Evolutionary conservation across 2,797 vertebrate genomes (phyloP), one percentile per base, ranked within the genome.

Genomic region (Mormyrops attenuatus): DNA sequence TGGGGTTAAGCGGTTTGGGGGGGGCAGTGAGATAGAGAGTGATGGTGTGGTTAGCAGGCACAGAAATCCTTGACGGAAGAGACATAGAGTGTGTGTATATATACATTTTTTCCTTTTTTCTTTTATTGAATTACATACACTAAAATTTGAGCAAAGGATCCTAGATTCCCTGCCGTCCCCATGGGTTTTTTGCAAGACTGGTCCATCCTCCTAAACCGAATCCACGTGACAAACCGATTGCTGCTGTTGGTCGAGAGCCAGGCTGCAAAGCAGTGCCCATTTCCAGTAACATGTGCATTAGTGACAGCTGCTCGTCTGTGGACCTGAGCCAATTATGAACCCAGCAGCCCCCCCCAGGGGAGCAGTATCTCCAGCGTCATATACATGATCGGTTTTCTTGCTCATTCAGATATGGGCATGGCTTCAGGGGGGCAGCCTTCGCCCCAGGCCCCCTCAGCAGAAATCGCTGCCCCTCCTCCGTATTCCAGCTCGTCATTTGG

Each of bases 1-100:
- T 57, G 90, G 89, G 80, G 86, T 90, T 89, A 69, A 89, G 86
- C 88, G 49, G 82, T 41, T 47, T 20, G 22, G 57, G 88, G 89
- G 85, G 90, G 89, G 80, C 69, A 87, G 88, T 55, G n/a, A 82
- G 47, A 89, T 8, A 7, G 3, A 22, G 30, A 30, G 38, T 5
- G 50, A 26, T 85, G 49, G 87, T 20, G 88, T 84, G 89, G 34
- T 90, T 89, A 88, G 80, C 34, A 30, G 38, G 88, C 80, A 66
- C 73, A 82, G 87, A 38, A 77, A 52, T 82, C 60, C 84, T 34
- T 26, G 38, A 84, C 2, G n/a, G 30, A 66, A 22, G 57, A 50
- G 50, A 80, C 15, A 34, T 0, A 38, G 34, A 17, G 17, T 77
- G 69, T 41, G 69, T 73, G 34, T 77, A 7, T 52, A 26, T 34